These are phyloP conservation scores for Yasuhikotakia modesta DNA, from an alignment of 2,797 vertebrate genomes.

Conservation along the genomic window DNA sequence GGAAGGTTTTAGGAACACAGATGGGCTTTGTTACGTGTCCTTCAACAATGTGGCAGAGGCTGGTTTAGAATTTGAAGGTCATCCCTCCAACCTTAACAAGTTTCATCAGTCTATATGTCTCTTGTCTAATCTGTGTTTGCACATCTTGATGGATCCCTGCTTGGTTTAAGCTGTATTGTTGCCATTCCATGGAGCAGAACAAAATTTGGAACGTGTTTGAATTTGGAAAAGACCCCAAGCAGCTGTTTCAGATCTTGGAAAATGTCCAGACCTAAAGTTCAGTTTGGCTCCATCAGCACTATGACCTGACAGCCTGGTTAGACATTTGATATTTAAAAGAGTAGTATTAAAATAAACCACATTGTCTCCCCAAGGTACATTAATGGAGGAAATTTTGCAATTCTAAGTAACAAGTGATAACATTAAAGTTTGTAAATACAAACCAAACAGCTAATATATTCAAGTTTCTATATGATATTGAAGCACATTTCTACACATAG, in stretches of 20 bases:
- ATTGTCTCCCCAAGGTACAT: slow-evolving; percentile 11
- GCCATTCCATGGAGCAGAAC: slow-evolving; percentile 69
- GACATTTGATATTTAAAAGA: slow-evolving; percentile 26
- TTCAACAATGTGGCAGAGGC: slow-evolving; percentile 29
- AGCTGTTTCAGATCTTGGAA: slow-evolving; percentile 68
- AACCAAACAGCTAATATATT: neutral
- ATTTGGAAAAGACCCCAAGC: slow-evolving; percentile 69
- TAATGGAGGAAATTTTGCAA: slow-evolving; percentile 2
- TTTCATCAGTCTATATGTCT: slow-evolving; percentile 48
- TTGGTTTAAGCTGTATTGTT: slow-evolving; percentile 67
- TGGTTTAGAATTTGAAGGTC: slow-evolving; percentile 49
- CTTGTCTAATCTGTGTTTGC: slow-evolving; percentile 52
- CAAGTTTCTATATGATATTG: neutral
- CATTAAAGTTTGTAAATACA: neutral
- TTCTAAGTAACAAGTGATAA: neutral
- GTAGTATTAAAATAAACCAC: slow-evolving; percentile 29
- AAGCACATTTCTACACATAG: neutral
- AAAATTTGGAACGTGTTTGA: slow-evolving; percentile 68
- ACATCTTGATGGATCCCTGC: slow-evolving; percentile 64
- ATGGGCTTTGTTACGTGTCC: slow-evolving; percentile 45
- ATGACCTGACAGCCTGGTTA: neutral
- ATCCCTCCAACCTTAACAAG: slow-evolving; percentile 49
- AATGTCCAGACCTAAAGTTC: neutral
- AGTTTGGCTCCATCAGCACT: slow-evolving; percentile 26
- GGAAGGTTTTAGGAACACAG: slow-evolving; percentile 59